These are phyloP conservation scores for Trileptium ribeirensis DNA, from an alignment of 2,888 invertebrate species.

Conservation along the genomic window DNA sequence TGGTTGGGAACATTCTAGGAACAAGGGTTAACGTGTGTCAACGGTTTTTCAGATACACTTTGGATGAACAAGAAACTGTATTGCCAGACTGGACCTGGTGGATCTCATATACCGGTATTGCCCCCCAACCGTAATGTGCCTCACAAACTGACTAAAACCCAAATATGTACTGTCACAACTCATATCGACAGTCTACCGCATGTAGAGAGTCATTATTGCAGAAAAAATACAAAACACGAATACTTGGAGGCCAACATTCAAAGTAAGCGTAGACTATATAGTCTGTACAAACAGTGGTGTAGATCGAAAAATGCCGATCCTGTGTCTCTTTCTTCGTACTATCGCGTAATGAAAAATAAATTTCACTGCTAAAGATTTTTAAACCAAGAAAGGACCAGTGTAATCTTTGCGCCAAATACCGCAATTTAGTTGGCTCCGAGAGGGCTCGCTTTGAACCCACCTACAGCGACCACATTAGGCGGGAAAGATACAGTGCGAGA, in stretches of 20 bases:
- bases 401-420: background rate
- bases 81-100: no score
- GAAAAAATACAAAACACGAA: background rate
- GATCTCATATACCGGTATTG: no score
- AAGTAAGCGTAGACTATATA: background rate
- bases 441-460: background rate
- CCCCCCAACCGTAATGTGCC: no score
- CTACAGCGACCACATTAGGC: background rate
- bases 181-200: background rate
- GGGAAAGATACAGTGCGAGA: constrained; percentile 15
- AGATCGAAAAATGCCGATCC: background rate
- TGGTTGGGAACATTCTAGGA: no score
- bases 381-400: constrained; percentile 16
- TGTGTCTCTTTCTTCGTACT: background rate
- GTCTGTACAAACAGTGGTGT: constrained; percentile 9
- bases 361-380: background rate
- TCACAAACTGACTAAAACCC: background rate
- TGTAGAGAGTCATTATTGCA: background rate
- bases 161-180: background rate
- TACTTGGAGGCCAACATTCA: constrained; percentile 4
- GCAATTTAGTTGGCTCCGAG: background rate
- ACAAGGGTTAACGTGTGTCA: no score
- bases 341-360: background rate
- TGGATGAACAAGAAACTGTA: no score
- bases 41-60: no score